Base-by-base conservation (phyloP, 2,113 vertebrate species). In the Perca schrenkii region DNA sequence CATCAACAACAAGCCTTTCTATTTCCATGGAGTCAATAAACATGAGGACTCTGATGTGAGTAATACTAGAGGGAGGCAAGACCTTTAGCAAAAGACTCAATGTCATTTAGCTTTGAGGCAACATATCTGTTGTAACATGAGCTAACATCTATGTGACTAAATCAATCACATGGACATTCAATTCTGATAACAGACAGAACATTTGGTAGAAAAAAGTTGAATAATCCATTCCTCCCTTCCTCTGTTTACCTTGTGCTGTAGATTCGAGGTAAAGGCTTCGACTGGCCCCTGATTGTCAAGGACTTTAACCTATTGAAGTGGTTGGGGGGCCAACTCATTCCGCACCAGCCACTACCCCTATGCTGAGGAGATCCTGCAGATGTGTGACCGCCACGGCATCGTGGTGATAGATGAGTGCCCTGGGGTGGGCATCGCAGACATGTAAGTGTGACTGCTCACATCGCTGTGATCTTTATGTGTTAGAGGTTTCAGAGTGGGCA, bases 311-410 rank as follows among this genome's bases (percentile, higher is more conserved):
- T 99, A 56, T 81, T 99, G n/a, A 97, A 93, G 89, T 99, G 98
- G 98, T 85, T 99, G 28, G 98, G 98, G 98, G 0, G 97, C 96
- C 6, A 99, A 99, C 82, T 96, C 98, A 0, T 98, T 99, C 92
- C 97, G 97, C 62, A 99, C 98, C 82, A 99, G 98, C 92, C 98
- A 99, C 91, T 99, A 99, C 91, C 98, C 98, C 0, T 99, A 99
- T 0, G 96, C 98, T 0, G 98, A 99, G 91, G 98, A 99, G 92
- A 96, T 98, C 79, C 93, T 99, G 94, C 97, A 99, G 89, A 96
- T 98, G 88, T 98, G 97, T 0, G 98, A 99, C 67, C 94, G 96
- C 52, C 96, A 98, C 0, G 98, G 98, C 88, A 98, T 99, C 1
- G 97, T 97, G 83, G 96, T 99, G 80, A 99, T 99, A 1, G 96